These are phyloP conservation scores for Regulus satrapa DNA, from an alignment of 2,113 vertebrate species.

Conservation along the genomic window DNA sequence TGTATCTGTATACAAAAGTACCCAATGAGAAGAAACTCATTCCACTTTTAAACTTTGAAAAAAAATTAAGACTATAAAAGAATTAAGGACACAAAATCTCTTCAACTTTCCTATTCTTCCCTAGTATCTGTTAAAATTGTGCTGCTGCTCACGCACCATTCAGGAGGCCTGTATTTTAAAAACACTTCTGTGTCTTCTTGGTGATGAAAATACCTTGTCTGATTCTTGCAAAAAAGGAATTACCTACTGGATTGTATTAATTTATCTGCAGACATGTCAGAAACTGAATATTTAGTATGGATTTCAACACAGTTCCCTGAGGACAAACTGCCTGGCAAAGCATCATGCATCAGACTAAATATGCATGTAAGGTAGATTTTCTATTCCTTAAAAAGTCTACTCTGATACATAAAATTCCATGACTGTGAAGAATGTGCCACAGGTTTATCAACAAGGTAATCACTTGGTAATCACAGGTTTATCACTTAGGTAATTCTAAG, in stretches of 20 bases:
- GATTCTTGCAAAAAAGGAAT: not conserved
- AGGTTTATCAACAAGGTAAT: not conserved
- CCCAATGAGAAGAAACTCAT: not conserved
- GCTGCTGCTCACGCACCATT: not conserved
- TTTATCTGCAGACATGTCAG: not conserved
- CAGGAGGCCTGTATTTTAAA: not conserved
- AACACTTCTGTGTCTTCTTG: not conserved
- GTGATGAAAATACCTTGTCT: not conserved
- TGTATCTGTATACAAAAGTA: not conserved
- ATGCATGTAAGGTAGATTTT: not conserved
- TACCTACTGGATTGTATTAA: not conserved
- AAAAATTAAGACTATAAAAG: not conserved
- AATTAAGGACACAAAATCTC: not conserved
- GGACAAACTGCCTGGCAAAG: constrained; percentile 2
- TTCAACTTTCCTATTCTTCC: not conserved
- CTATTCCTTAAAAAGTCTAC: not conserved
- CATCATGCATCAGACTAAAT: not conserved
- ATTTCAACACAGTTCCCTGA: not conserved
- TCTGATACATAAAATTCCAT: not conserved
- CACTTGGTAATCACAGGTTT: too few species aligned
- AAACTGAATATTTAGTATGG: constrained; percentile 13
- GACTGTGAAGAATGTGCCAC: not conserved
- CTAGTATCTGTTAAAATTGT: not conserved
- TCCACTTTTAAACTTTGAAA: not conserved
- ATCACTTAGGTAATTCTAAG: not conserved